Base-by-base conservation (phyloP, 2,888 invertebrate species). In the Mayetiola destructor region DNA sequence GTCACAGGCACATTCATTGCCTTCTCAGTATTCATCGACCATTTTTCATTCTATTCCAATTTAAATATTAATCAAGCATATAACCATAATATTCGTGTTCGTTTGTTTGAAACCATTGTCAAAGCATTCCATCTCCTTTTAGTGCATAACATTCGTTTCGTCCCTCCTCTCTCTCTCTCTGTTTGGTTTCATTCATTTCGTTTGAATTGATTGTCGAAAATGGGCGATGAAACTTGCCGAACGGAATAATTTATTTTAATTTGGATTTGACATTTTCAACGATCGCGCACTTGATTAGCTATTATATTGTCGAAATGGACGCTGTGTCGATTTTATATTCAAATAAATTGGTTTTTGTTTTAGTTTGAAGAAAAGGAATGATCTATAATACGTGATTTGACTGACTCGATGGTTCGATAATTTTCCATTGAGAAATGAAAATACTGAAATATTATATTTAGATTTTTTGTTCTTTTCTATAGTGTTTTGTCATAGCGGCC, bases 181-280 rank as follows among this genome's bases (percentile, higher is more conserved):
- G 18, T 20, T 5, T 10, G n/a, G 2, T 18, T 48, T 27, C 6
- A 23, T 42, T 23, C 42, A 42, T 23, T 16, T 16, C 27, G 16
- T 16, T 23, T 16, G 2, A 2, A n/a, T 23, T 32, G 8, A 6
- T 8, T 27, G 16, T n/a, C 48, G n/a, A n/a, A 48, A 48, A 27
- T 9, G 12, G 48, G 27, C 27, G 48, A 48, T 48, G 48, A 21
- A 42, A 3, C 37, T 16, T 18, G 36, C 18, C 39, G 39, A 48
- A 48, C 29, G 20, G 40, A 53, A 53, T 53, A 53, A 53, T 53
- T 53, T 53, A 53, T 53, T 53, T 53, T 53, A 53, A 53, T 53
- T 53, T 32, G 12, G 53, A 30, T 53, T 53, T 53, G 53, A 53
- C 53, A 30, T 53, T 53, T 48, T 48, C 27, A 48, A 48, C 48